Evolutionary conservation across 2,797 vertebrate genomes (phyloP), one percentile per base, ranked within the genome.

Genomic region (Zenarchopterus dispar): DNA sequence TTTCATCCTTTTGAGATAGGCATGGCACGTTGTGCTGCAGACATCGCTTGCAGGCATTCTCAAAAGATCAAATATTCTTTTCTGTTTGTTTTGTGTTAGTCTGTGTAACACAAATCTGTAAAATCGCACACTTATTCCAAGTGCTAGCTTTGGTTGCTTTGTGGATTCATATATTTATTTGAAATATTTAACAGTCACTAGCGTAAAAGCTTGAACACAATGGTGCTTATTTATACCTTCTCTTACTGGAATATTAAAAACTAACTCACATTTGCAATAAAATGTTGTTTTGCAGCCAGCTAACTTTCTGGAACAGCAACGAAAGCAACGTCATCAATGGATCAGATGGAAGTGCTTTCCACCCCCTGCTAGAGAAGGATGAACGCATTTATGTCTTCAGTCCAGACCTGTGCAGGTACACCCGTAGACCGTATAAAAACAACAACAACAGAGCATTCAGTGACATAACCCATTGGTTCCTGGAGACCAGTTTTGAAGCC

Each of bases 321-420:
- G 81, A 93, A 57, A 94, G 91, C 84, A 95, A 95, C 89, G 86
- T 78, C 84, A 95, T 95, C 56, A 89, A 89, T 19, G 94, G 94
- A 61, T 88, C 92, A 0, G 94, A 95, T 19, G 94, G 94, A 58
- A 91, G 93, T 44, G 86, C 89, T 41, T 95, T 95, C 75, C 94
- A 94, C 73, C 92, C 93, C 6, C 54, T 94, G 56, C 75, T 95
- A 71, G 75, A 68, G 5, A 94, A 90, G 68, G 43, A 91, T 0
- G 93, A 95, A 24, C 88, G 88, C 5, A 67, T 95, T 42, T 78
- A 93, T 21, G 53, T 94, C 61, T 95, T 94, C 78, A 89, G 91
- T 5, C 55, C 94, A 4, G 94, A 95, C 78, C 90, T 95, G 44
- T 95, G 94, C 93, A 93, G 94, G 94, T 95, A 88, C 36, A 18